Evolutionary conservation across 2,113 vertebrate genomes (phyloP).

Genomic region (Machaerirhynchus nigripectus): DNA sequence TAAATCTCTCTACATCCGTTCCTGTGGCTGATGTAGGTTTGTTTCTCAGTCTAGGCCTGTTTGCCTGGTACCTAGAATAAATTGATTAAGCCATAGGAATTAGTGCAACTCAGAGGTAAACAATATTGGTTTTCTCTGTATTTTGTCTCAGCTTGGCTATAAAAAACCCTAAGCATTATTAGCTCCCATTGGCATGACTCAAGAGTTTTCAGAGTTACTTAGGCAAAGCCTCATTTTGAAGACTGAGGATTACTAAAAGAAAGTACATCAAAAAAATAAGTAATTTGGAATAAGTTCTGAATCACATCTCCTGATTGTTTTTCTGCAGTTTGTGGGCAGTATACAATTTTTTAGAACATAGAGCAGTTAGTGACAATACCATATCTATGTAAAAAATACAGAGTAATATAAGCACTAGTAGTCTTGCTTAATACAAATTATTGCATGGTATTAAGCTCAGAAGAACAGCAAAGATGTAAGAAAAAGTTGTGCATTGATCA

Average conservation of each 20-base stretch:
- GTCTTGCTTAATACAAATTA: not conserved
- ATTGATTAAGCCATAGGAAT: not conserved
- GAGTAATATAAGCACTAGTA: not conserved
- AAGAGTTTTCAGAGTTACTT: not conserved
- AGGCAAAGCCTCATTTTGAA: not conserved
- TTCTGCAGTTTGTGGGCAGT: not conserved
- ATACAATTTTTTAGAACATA: not conserved
- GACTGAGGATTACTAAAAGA: not conserved
- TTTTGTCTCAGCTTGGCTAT: not conserved
- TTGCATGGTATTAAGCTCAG: not conserved
- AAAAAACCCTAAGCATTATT: not conserved
- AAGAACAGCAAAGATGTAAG: not conserved
- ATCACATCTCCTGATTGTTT: not conserved
- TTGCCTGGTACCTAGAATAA: not conserved
- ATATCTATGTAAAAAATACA: not conserved
- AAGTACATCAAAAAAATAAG: not conserved
- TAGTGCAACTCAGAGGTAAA: not conserved
- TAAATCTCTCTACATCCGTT: not conserved
- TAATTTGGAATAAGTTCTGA: not conserved
- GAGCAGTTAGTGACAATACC: not conserved
- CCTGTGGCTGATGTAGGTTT: not conserved
- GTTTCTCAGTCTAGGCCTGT: not conserved
- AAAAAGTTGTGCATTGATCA: not conserved
- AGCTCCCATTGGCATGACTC: not conserved
- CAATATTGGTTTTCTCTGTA: not conserved